These are phyloP conservation scores for Drosophila acutilabella DNA, from an alignment of 2,888 invertebrate species.

Conservation along the genomic window DNA sequence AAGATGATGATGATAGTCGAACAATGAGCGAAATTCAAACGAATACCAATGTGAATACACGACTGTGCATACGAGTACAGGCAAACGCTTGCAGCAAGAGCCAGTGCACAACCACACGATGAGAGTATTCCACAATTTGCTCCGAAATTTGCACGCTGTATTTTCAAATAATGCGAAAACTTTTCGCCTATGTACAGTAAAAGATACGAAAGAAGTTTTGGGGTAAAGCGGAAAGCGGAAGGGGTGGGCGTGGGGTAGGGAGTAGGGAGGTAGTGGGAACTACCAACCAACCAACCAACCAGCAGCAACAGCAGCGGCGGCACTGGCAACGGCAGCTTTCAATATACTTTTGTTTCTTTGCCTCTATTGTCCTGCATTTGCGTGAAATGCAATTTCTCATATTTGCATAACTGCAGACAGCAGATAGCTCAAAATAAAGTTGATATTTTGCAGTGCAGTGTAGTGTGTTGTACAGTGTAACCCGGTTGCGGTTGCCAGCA, in stretches of 20 bases:
- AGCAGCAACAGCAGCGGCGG: conserved; percentile 12
- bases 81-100: conserved; percentile 45
- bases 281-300: conserved; percentile 18
- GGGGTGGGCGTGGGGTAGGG: no score
- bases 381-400: conserved; percentile 80
- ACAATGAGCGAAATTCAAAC: conserved; percentile 43
- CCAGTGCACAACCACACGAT: conserved; percentile 70
- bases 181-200: conserved; percentile 61
- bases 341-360: conserved; percentile 76
- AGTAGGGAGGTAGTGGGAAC: conserved; percentile 1
- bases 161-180: conserved; percentile 79
- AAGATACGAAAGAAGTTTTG: neutral
- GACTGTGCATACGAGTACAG: conserved; percentile 21
- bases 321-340: conserved; percentile 49
- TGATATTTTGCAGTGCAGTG: conserved; percentile 62
- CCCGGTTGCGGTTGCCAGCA: conserved; percentile 40
- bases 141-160: conserved; percentile 71
- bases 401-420: conserved; percentile 81
- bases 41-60: conserved; percentile 36
- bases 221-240: neutral
- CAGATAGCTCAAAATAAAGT: conserved; percentile 79
- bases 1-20: conserved; percentile 67
- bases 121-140: conserved; percentile 76
- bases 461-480: conserved; percentile 28
- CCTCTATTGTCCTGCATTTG: conserved; percentile 67